phyloP scores from a whole-genome alignment of 2,113 vertebrate genomes.

The Globicephala melas region DNA sequence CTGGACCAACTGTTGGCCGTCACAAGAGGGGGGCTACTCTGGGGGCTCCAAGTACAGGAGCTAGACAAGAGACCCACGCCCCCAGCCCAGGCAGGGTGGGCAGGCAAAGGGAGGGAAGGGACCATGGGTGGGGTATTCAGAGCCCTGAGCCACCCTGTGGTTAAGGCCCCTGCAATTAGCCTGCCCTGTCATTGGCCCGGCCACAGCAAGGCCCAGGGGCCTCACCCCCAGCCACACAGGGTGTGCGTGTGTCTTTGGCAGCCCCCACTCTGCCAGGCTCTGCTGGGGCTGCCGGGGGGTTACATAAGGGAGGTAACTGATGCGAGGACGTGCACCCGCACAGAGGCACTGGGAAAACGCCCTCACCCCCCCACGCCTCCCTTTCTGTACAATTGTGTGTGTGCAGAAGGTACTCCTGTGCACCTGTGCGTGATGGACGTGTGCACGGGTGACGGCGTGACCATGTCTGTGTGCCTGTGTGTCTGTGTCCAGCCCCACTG shows the following conservation, averaged over 20 bases:
- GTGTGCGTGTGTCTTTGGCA: fast-evolving
- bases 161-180: background rate
- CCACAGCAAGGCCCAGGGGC: background rate
- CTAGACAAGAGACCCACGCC: background rate
- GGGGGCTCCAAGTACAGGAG: background rate
- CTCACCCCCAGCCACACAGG: background rate
- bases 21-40: fast-evolving
- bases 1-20: background rate
- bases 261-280: background rate
- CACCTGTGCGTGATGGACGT: no score
- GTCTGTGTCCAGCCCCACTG: background rate
- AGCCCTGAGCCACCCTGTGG: background rate
- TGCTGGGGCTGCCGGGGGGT: no score
- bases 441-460: fast-evolving
- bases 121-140: background rate
- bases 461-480: background rate
- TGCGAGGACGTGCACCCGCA: fast-evolving
- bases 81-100: background rate
- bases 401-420: fast-evolving
- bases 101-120: background rate
- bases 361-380: fast-evolving
- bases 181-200: background rate
- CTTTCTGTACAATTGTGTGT: fast-evolving
- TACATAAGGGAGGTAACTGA: fast-evolving
- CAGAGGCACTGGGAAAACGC: no score